Base-by-base conservation (phyloP, 2,888 invertebrate species). In the Plagiodera versicolora region DNA sequence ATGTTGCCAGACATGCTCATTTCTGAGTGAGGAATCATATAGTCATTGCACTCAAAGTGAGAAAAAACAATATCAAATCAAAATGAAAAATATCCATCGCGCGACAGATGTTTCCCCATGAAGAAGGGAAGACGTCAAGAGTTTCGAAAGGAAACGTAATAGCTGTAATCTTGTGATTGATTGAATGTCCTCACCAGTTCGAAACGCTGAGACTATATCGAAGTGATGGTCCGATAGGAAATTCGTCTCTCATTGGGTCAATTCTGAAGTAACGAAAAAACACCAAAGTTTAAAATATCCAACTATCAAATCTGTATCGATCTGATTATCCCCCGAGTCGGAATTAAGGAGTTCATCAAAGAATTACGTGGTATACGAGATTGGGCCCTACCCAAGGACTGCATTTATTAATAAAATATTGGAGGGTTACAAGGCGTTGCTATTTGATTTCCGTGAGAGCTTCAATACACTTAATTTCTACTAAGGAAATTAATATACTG, bases 121-220 rank as follows among this genome's bases (percentile, higher is more conserved):
- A 75, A 75, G 75, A 75, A 74, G 76, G 76, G 77, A 74, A 75
- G 76, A 73, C 65, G 73, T 74, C 74, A 72, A 74, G 75, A 73
- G 72, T 63, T 61, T 66, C 75, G 79, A 77, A 75, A 78, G 24
- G 6, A 24, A 79, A 80, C 77, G 79, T 79, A 80, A 80, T 80
- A 80, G 79, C 79, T 77, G 77, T 80, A 80, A 80, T 80, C 80
- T 77, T 59, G 78, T 80, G 80, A 80, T 80, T 80, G 80, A 80
- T 80, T 77, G 78, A 24, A 24, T 77, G 75, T 77, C 76, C 77
- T 73, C 67, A 72, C 67, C 72, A 71, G 55, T 65, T 56, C 57
- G 24, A 24, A 5, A 63, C 61, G 63, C 59, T 61, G 50, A 51
- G 44, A 55, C 58, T 45, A 28, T 61, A 60, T 64, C 47, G 56